Evolutionary conservation across 2,113 vertebrate genomes (phyloP).

Genomic region (Podarcis muralis): DNA sequence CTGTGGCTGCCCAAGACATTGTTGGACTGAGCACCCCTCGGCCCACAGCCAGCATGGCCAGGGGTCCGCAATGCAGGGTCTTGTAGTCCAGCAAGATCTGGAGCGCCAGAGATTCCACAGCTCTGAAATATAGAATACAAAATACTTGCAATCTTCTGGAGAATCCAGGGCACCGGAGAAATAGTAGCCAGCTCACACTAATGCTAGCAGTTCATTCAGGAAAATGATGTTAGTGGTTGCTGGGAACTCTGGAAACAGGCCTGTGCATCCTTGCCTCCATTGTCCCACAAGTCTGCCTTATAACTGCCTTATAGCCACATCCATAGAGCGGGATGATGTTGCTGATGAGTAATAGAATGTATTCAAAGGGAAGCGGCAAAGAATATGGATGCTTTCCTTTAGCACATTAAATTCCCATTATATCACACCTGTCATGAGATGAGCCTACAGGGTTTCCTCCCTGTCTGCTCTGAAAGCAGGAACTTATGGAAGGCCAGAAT

Average conservation of each 20-base stretch:
- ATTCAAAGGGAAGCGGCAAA: not conserved
- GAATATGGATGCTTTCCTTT: not conserved
- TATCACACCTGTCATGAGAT: not conserved
- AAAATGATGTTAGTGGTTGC: not conserved
- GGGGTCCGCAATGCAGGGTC: too few relatives aligned
- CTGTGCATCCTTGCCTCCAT: not conserved
- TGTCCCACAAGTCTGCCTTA: not conserved
- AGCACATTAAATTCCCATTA: not conserved
- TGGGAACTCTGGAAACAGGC: too few relatives aligned
- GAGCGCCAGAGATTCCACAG: not conserved
- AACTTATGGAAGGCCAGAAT: not conserved
- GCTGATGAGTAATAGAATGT: not conserved
- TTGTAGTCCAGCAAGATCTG: too few relatives aligned
- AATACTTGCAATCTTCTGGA: not conserved
- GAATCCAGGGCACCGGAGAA: not conserved
- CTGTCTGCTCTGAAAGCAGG: not conserved
- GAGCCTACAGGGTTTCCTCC: not conserved
- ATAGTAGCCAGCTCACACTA: not conserved
- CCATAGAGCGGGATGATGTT: not conserved
- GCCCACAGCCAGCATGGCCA: not conserved
- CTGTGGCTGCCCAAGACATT: not conserved
- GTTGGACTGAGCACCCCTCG: not conserved
- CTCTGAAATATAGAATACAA: not conserved
- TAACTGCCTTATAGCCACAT: not conserved
- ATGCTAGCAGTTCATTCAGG: not conserved